phyloP scores from a whole-genome alignment of 2,113 vertebrate species.

The Urocynchramus pylzowi region DNA sequence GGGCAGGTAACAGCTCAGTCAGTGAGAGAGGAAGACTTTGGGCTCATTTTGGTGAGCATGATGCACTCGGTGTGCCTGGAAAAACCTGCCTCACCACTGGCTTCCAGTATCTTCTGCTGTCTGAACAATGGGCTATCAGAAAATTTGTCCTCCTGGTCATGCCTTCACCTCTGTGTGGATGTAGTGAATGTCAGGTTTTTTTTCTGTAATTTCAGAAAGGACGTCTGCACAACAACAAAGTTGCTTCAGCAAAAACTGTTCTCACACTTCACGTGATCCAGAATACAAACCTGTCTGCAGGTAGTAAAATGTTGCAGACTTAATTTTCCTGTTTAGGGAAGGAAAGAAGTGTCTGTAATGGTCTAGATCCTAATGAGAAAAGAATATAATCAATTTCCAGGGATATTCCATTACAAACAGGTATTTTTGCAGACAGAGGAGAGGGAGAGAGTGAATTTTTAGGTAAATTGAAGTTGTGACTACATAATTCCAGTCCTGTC shows the following conservation, averaged over 20 bases:
- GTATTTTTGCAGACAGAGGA: not conserved
- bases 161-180: not conserved
- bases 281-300: not conserved
- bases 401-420: not conserved
- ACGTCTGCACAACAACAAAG: rapidly evolving
- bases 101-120: not conserved
- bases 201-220: not conserved
- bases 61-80: rapidly evolving
- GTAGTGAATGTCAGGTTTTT: not conserved
- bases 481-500: not conserved
- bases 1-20: not conserved
- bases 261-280: not conserved
- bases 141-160: not conserved
- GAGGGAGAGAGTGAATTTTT: not conserved
- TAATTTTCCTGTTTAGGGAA: not conserved
- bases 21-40: not conserved
- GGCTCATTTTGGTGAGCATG: not conserved
- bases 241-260: not conserved
- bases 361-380: not conserved
- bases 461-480: not conserved
- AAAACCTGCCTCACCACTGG: not conserved
- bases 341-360: not conserved
- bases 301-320: not conserved
- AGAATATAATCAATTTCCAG: not conserved
- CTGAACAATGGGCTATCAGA: not conserved